Evolutionary conservation across 2,113 vertebrate genomes (phyloP).

Genomic region (Halichoeres trimaculatus): DNA sequence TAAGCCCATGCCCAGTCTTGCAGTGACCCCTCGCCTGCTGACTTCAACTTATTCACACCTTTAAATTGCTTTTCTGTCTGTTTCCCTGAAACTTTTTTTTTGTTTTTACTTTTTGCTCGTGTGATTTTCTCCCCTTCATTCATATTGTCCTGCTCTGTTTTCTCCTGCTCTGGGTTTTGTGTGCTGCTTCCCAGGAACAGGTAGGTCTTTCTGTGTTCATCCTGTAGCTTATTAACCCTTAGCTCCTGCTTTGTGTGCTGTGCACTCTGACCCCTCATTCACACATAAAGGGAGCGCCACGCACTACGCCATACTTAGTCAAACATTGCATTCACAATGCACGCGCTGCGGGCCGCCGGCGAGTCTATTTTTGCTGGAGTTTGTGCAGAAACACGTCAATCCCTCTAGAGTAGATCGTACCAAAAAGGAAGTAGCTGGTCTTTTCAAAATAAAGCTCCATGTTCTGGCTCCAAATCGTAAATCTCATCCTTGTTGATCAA

Average conservation of each 20-base stretch:
- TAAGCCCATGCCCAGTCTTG: constrained; percentile 34
- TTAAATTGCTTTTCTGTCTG: constrained; percentile 35
- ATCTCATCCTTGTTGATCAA: too few species aligned
- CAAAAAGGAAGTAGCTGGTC: too few species aligned
- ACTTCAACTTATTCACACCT: constrained; percentile 51
- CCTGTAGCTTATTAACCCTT: constrained; percentile 51
- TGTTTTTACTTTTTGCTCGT: constrained; percentile 9
- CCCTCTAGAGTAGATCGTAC: too few species aligned
- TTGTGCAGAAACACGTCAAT: too few species aligned
- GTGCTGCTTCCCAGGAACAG: constrained; percentile 82
- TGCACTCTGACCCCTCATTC: too few species aligned
- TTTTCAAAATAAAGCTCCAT: too few species aligned
- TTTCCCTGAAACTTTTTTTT: background rate
- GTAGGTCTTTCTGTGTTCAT: constrained; percentile 76
- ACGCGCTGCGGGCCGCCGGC: too few species aligned
- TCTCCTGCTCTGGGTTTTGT: constrained; percentile 64
- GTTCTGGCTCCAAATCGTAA: too few species aligned
- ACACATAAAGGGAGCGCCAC: too few species aligned
- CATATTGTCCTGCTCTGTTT: constrained; percentile 62
- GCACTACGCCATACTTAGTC: too few species aligned
- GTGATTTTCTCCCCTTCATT: constrained; percentile 40
- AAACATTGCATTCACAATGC: too few species aligned
- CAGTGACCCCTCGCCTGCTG: constrained; percentile 50
- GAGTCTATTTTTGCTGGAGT: too few species aligned
- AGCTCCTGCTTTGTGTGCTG: constrained; percentile 45